Evolutionary conservation across 2,888 invertebrate genomes (phyloP).

Genomic region (Rhynchonema sp.): DNA sequence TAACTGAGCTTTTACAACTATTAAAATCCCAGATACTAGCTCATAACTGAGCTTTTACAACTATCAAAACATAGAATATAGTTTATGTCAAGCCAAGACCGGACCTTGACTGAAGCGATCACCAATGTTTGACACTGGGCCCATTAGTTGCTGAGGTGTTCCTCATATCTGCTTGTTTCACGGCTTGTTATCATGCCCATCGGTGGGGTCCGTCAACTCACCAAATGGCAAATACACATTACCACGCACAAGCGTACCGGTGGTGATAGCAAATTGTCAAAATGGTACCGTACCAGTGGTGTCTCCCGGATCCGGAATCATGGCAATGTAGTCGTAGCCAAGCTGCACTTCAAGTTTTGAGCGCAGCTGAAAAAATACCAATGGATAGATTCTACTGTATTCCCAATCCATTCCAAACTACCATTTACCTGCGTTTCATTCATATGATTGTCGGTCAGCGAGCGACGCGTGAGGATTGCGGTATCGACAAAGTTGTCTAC

Average conservation of each 20-base stretch:
- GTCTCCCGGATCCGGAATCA: not conserved
- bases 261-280: no score
- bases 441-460: not conserved
- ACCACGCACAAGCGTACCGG: no score
- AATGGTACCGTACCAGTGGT: not conserved
- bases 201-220: not conserved
- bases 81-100: no score
- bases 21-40: no score
- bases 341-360: not conserved
- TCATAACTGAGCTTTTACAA: no score
- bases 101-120: no score
- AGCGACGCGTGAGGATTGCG: not conserved
- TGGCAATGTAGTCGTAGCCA: not conserved
- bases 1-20: no score
- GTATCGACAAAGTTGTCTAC: not conserved
- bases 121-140: no score
- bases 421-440: not conserved
- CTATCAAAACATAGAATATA: no score
- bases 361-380: not conserved
- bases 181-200: not conserved
- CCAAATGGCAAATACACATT: no score
- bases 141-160: not conserved
- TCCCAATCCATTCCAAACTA: not conserved
- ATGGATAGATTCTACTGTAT: no score
- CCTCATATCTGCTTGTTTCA: not conserved